These are phyloP conservation scores for Deilephila elpenor DNA, from an alignment of 2,888 invertebrate genomes.

Conservation along the genomic window DNA sequence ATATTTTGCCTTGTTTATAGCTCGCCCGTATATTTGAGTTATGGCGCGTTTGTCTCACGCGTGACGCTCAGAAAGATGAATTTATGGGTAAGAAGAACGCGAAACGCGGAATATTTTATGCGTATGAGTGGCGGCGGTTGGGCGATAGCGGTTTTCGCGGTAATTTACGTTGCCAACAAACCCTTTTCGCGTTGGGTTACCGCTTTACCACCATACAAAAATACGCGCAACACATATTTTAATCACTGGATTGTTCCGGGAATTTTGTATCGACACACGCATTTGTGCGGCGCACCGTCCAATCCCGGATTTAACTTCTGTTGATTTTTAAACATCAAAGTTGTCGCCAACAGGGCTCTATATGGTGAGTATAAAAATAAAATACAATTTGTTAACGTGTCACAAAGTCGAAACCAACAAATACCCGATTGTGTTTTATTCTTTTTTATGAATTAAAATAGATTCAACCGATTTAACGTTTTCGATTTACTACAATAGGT, in stretches of 20 bases:
- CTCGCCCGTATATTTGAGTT: conserved; percentile 65
- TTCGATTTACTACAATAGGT: neutral
- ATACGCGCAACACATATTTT: neutral
- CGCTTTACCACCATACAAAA: conserved; percentile 2
- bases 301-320: conserved; percentile 12
- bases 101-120: conserved; percentile 50
- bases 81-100: conserved; percentile 57
- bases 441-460: neutral
- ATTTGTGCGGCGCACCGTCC: neutral
- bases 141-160: conserved; percentile 40
- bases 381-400: conserved; percentile 17
- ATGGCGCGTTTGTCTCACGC: conserved; percentile 61
- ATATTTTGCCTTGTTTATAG: conserved; percentile 63
- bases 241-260: conserved; percentile 1
- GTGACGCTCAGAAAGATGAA: conserved; percentile 59
- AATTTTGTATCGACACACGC: conserved; percentile 2
- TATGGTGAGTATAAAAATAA: conserved; percentile 15
- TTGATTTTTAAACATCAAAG: conserved; percentile 23
- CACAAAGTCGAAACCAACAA: conserved; percentile 24
- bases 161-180: conserved; percentile 9
- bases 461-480: neutral
- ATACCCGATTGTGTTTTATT: neutral
- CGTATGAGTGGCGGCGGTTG: conserved; percentile 44
- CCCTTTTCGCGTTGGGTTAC: neutral
- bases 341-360: conserved; percentile 13